These are phyloP conservation scores for Pterobdella sp. DNA, from an alignment of 2,888 invertebrate species.

Conservation along the genomic window DNA sequence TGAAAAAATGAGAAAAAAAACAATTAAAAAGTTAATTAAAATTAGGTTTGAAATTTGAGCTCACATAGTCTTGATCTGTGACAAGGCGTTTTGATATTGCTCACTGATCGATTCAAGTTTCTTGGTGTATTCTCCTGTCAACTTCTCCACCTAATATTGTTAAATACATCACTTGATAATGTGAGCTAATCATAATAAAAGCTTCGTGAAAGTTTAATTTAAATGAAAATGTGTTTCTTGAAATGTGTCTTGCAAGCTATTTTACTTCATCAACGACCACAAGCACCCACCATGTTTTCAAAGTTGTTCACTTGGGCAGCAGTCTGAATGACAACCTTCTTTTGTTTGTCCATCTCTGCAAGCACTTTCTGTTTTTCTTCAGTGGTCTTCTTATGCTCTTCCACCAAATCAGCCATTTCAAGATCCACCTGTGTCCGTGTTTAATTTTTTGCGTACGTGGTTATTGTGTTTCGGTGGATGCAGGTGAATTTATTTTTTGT, in stretches of 20 bases:
- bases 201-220: too few relatives aligned
- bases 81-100: conserved; percentile 1
- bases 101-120: conserved; percentile 13
- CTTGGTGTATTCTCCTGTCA: conserved; percentile 20
- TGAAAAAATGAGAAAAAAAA: not conserved
- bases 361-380: conserved; percentile 19
- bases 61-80: not conserved
- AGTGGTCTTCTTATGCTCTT: conserved; percentile 18
- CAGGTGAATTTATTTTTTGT: too few relatives aligned
- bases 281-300: conserved; percentile 21
- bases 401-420: conserved; percentile 23
- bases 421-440: conserved; percentile 25
- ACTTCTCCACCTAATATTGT: conserved; percentile 26
- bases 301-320: conserved; percentile 25
- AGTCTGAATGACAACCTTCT: conserved; percentile 17
- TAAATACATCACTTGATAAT: too few relatives aligned
- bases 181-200: too few relatives aligned
- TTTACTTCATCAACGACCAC: not conserved
- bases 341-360: conserved; percentile 14
- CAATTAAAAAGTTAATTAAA: too few relatives aligned
- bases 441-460: too few relatives aligned
- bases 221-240: too few relatives aligned
- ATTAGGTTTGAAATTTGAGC: too few relatives aligned
- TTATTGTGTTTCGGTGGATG: too few relatives aligned
- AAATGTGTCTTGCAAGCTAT: not conserved